phyloP scores from a whole-genome alignment of 2,113 vertebrate species.

The Condylura cristata region DNA sequence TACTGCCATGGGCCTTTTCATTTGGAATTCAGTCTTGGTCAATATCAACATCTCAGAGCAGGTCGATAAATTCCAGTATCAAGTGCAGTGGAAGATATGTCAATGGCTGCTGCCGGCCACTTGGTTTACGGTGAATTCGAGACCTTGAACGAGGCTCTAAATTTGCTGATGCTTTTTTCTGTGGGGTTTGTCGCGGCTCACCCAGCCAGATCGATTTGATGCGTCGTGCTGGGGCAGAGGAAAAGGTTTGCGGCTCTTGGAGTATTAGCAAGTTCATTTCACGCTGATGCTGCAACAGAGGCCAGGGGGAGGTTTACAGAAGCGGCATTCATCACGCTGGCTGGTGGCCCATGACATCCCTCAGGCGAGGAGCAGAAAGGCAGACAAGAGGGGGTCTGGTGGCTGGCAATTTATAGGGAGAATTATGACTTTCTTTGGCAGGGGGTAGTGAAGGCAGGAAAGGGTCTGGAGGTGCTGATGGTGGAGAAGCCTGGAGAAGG shows the following conservation, averaged over 20 bases:
- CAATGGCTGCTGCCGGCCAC: conserved; percentile 58
- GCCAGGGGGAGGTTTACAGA: conserved; percentile 59
- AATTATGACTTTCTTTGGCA: not conserved
- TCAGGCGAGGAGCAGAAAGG: conserved; percentile 39
- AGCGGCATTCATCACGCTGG: conserved; percentile 52
- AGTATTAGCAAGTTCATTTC: conserved; percentile 79
- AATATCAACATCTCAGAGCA: conserved; percentile 72
- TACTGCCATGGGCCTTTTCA: conserved; percentile 65
- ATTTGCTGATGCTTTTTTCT: conserved; percentile 64
- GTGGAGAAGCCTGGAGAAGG: not conserved
- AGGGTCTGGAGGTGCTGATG: not conserved
- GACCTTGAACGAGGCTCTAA: conserved; percentile 64
- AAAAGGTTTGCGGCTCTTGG: conserved; percentile 67
- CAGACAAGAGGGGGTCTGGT: not conserved
- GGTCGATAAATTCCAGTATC: conserved; percentile 73
- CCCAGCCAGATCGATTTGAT: conserved; percentile 62
- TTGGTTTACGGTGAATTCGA: conserved; percentile 77
- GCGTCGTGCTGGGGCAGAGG: conserved; percentile 35
- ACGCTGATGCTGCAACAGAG: conserved; percentile 57
- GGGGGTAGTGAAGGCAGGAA: not conserved
- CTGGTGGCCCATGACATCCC: conserved; percentile 34
- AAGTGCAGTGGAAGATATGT: conserved; percentile 58
- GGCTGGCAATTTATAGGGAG: not conserved
- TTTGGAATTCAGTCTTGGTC: conserved; percentile 74
- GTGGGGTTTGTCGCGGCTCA: conserved; percentile 62